These are phyloP conservation scores for Danio choprae DNA, from an alignment of 2,797 vertebrate genomes.

Conservation along the genomic window DNA sequence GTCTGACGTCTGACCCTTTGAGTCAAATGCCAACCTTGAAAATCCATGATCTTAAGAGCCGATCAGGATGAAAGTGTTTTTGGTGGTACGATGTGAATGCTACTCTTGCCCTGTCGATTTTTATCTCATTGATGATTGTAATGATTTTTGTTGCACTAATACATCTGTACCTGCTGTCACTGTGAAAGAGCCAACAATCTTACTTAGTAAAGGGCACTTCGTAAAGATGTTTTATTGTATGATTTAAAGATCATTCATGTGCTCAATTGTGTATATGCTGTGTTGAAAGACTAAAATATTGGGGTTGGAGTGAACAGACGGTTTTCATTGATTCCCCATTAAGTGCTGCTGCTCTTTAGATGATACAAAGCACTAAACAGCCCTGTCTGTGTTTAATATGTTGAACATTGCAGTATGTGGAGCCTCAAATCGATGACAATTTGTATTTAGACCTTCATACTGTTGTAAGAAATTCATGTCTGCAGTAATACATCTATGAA, in stretches of 20 bases:
- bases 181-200: constrained; percentile 46
- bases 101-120: not conserved
- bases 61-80: not conserved
- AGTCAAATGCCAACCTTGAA: not conserved
- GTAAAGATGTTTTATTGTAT: not conserved
- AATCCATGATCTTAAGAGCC: not conserved
- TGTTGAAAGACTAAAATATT: not conserved
- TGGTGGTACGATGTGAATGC: not conserved
- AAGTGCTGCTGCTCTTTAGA: constrained; percentile 15
- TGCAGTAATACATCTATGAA: constrained; percentile 3
- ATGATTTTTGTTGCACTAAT: constrained; percentile 54
- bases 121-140: constrained; percentile 9
- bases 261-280: not conserved
- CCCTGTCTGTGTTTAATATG: constrained; percentile 29
- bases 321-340: no score
- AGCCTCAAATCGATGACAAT: constrained; percentile 19
- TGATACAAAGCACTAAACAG: constrained; percentile 41
- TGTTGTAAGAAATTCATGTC: constrained; percentile 41
- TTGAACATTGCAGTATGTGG: not conserved
- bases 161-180: constrained; percentile 48
- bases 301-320: not conserved
- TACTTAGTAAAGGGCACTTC: constrained; percentile 27
- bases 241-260: not conserved
- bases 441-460: constrained; percentile 47
- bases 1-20: not conserved